Conservation (phyloP, 2,113 vertebrate genomes). For the Notarius lentiginosus region DNA sequence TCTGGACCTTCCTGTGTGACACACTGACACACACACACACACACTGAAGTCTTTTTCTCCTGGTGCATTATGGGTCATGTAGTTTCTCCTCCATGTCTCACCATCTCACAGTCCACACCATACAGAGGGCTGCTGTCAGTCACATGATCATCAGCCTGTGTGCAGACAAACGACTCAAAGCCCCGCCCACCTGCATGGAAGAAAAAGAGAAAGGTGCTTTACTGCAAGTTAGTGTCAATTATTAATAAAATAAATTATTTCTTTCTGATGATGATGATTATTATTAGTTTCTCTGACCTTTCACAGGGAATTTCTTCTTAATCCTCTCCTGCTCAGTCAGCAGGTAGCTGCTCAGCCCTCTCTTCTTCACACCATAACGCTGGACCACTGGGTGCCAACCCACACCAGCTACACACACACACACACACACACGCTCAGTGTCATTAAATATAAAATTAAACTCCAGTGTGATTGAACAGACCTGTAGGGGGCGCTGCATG, state of each 20-base stretch:
- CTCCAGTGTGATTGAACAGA: conserved; percentile 38
- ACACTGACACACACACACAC: conserved; percentile 73
- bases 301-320: conserved; percentile 62
- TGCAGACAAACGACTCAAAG: conserved; percentile 73
- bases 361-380: conserved; percentile 58
- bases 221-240: not conserved
- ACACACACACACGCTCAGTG: conserved; percentile 3
- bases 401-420: conserved; percentile 38
- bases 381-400: conserved; percentile 65
- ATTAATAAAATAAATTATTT: not conserved
- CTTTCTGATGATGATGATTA: not conserved
- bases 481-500: conserved; percentile 2
- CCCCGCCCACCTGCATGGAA: conserved; percentile 68
- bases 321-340: conserved; percentile 66
- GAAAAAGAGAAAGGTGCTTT: not conserved
- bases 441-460: not conserved
- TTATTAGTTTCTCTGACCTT: conserved; percentile 56
- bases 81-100: conserved; percentile 57
- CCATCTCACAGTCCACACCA: conserved; percentile 94
- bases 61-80: not conserved
- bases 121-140: conserved; percentile 86
- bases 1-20: conserved; percentile 77
- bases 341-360: conserved; percentile 63
- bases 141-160: conserved; percentile 63
- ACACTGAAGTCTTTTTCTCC: not conserved